Conservation (phyloP, 2,888 invertebrate species). For the Chloroclystis v-ata region DNA sequence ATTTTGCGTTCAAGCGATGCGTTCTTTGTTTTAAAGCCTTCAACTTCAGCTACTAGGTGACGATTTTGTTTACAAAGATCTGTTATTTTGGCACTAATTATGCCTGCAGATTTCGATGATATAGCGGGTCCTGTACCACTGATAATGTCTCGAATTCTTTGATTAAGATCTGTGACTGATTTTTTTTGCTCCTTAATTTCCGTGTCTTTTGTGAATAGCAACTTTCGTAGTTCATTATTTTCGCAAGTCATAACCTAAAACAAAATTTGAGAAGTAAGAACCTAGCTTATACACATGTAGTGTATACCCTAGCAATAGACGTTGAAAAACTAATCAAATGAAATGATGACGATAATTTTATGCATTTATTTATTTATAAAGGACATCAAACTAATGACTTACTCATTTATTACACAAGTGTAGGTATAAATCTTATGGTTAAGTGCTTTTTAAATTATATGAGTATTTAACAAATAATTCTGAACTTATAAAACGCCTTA, state of each 20-base stretch:
- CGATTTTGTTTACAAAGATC: constrained; percentile 82
- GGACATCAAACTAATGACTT: no score
- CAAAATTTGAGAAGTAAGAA: no score
- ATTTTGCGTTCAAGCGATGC: constrained; percentile 73
- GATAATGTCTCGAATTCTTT: constrained; percentile 73
- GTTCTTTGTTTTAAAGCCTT: constrained; percentile 78
- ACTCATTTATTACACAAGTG: no score
- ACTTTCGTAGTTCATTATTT: constrained; percentile 75
- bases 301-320: no score
- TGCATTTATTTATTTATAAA: no score
- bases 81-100: constrained; percentile 81
- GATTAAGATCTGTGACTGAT: constrained; percentile 61
- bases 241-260: constrained; percentile 73
- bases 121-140: constrained; percentile 65
- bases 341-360: no score
- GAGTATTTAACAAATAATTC: no score
- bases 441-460: no score
- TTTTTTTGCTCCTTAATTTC: constrained; percentile 64
- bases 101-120: constrained; percentile 71
- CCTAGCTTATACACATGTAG: no score
- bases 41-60: constrained; percentile 80
- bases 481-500: not conserved
- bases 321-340: no score
- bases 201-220: constrained; percentile 66
- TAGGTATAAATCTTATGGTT: no score